Conservation (phyloP, 2,113 vertebrate species). For the Sciurus niger region DNA sequence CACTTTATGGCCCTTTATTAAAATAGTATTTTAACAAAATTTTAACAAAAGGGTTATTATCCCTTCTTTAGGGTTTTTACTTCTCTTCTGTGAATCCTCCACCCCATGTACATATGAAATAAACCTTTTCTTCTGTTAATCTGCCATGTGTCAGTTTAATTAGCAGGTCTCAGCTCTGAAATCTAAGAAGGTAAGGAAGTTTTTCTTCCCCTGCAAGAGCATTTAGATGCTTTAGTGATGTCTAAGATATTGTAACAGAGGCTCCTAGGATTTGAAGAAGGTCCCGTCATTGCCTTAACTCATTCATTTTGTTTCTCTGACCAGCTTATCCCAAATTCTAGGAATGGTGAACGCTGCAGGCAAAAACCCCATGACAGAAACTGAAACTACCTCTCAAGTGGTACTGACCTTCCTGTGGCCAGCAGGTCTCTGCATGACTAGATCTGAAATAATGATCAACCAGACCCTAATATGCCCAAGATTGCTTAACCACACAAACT, state of each 20-base stretch:
- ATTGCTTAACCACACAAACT: too few relatives aligned
- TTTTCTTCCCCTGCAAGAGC: neutral
- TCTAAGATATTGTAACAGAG: conserved; percentile 9
- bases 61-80: neutral
- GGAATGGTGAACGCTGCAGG: too few relatives aligned
- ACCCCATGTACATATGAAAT: neutral
- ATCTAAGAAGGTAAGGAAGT: neutral
- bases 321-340: too few relatives aligned
- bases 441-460: too few relatives aligned
- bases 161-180: neutral
- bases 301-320: too few relatives aligned
- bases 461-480: too few relatives aligned
- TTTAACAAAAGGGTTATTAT: neutral
- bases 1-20: neutral
- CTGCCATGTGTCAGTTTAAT: neutral
- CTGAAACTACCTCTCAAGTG: too few relatives aligned
- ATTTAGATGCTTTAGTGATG: conserved; percentile 39
- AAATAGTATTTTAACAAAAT: neutral
- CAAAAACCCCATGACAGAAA: too few relatives aligned
- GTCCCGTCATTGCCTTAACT: too few relatives aligned
- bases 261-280: too few relatives aligned
- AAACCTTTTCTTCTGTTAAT: neutral
- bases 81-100: neutral
- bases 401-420: too few relatives aligned
- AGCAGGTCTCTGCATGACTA: too few relatives aligned